These are phyloP conservation scores for Mormyrops boulengeri DNA, from an alignment of 2,797 vertebrate species.

Conservation along the genomic window DNA sequence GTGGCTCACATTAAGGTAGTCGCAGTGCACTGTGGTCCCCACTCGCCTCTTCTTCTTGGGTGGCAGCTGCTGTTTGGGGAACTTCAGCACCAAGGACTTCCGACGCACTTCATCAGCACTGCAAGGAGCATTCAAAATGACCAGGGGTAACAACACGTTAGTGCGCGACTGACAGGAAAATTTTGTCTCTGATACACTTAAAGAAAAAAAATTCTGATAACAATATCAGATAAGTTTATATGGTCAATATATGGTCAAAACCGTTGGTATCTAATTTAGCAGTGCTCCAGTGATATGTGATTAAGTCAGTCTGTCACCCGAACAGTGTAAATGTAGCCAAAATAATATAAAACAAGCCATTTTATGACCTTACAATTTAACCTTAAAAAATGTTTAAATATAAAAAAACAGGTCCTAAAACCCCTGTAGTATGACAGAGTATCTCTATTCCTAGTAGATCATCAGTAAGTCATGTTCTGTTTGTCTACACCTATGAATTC, in stretches of 20 bases:
- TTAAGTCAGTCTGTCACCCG: too few species aligned
- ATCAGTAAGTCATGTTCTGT: background rate
- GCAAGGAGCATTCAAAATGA: background rate
- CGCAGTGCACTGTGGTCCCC: constrained; percentile 90
- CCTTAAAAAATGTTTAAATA: background rate
- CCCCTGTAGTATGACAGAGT: background rate
- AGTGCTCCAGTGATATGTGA: background rate
- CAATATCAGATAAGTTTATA: background rate
- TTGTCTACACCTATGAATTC: background rate
- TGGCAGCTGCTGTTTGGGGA: constrained; percentile 96
- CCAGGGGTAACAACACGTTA: background rate
- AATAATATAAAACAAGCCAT: background rate
- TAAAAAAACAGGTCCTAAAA: background rate
- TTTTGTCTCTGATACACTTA: background rate
- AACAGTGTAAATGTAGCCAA: background rate
- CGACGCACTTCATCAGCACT: constrained; percentile 95
- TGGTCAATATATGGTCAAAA: background rate
- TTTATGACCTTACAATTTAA: background rate
- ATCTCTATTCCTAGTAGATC: background rate
- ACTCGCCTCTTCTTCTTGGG: constrained; percentile 93
- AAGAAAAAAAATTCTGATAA: background rate
- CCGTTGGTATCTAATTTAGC: background rate
- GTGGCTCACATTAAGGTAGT: constrained; percentile 88
- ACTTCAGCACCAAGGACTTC: constrained; percentile 95
- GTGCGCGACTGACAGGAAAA: background rate